Evolutionary conservation across 2,113 vertebrate genomes (phyloP).

Genomic region (Dendropsophus ebraccatus): DNA sequence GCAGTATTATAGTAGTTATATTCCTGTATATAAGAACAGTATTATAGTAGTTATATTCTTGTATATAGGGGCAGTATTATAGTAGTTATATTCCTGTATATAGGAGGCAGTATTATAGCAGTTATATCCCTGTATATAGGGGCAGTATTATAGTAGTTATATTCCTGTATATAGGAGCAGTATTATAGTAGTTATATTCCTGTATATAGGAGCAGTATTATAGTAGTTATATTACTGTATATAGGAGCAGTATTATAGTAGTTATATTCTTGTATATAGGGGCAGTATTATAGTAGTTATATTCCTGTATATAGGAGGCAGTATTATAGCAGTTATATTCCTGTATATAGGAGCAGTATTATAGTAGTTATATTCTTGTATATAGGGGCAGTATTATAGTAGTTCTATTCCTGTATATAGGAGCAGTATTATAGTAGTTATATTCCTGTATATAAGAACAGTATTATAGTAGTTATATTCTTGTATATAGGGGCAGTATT

Average conservation of each 20-base stretch:
- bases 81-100: not conserved
- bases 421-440: not conserved
- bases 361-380: slow-evolving; percentile 8
- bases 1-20: slow-evolving; percentile 20
- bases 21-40: not conserved
- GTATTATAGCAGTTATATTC: slow-evolving; percentile 5
- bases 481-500: no score
- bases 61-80: not conserved
- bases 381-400: not conserved
- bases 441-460: not conserved
- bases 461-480: not conserved
- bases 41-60: slow-evolving; percentile 15
- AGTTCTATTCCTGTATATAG: no score
- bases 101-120: slow-evolving; percentile 1
- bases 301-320: not conserved
- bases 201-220: not conserved
- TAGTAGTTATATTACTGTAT: not conserved
- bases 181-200: slow-evolving; percentile 3
- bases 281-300: slow-evolving; percentile 9
- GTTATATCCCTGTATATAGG: not conserved
- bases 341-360: not conserved
- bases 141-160: no score
- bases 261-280: not conserved
- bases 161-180: not conserved
- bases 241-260: not conserved